These are phyloP conservation scores for Eupithecia centaureata DNA, from an alignment of 2,888 invertebrate genomes.

Conservation along the genomic window DNA sequence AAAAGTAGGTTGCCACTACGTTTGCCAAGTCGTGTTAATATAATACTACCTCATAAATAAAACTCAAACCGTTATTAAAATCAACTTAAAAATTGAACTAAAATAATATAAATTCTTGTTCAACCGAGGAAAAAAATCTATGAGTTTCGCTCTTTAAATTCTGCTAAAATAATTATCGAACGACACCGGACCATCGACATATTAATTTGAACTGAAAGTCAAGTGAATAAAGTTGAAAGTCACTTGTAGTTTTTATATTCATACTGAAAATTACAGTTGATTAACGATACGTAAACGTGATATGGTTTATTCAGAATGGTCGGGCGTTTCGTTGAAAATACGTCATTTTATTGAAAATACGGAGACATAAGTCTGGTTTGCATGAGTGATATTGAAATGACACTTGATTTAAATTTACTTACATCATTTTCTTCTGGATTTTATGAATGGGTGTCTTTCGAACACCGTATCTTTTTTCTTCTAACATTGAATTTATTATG, in stretches of 20 bases:
- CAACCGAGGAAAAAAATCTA: conserved; percentile 9
- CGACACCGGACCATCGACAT: conserved; percentile 5
- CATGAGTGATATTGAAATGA: neutral
- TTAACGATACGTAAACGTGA: conserved; percentile 36
- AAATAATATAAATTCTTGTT: conserved; percentile 12
- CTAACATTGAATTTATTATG: neutral
- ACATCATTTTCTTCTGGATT: neutral
- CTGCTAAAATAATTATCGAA: conserved; percentile 20
- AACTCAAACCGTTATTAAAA: neutral
- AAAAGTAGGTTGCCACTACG: too few species aligned
- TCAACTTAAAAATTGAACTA: neutral
- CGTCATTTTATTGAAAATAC: conserved; percentile 22
- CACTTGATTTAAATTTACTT: neutral
- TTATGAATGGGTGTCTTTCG: neutral
- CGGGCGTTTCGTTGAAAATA: conserved; percentile 16
- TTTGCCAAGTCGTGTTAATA: too few species aligned
- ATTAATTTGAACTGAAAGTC: neutral
- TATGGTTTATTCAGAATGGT: conserved; percentile 35
- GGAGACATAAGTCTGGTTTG: conserved; percentile 7
- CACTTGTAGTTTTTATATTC: conserved; percentile 24
- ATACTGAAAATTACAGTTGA: conserved; percentile 31
- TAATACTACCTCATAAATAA: neutral
- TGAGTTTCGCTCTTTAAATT: conserved; percentile 5
- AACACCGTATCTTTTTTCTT: neutral
- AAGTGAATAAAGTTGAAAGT: conserved; percentile 17